Base-by-base conservation (phyloP, 1,140 invertebrate species). In the Phocides pigmalion region DNA sequence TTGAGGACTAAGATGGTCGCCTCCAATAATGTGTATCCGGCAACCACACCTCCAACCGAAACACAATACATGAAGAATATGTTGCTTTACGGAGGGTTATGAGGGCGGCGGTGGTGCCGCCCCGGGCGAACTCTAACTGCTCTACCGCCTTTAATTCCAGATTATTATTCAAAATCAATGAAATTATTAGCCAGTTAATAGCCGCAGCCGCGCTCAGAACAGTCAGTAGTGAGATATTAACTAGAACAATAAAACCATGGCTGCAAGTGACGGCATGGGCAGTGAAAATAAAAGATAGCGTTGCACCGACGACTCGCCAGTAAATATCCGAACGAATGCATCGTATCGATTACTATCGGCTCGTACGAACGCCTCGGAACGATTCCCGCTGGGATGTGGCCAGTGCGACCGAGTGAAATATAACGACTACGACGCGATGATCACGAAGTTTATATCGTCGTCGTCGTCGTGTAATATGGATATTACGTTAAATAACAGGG, bases 341-440 rank as follows among this genome's bases (percentile, higher is more conserved):
- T 61, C 42, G 58, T 83, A 83, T 87, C 81, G 82, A 83, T 84
- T 81, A 79, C 81, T 74, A 81, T 82, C 77, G 69, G 50, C 28
- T 49, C 51, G 72, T 66, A 66, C 64, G 69, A 68, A 79, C 76
- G 72, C 72, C 72, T 74, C 71, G 61, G 58, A 50, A 41, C 20
- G 63, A 51, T 77, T 72, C 81, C 83, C 71, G 81, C 77, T 76
- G 82, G 19, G 76, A 54, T 44, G 49, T 47, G 67, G 49, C 25
- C 8, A 39, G 37, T 28, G 9, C 53, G 9, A 11, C 3, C 8
- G 9, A 11, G 1, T 32, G 1, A 11, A 32, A 32, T 3, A 11
- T n/a, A 1, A 61, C 64, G 64, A 68, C 39, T 39, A 19, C 59
- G 54, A 61, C 47, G 14, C 35, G 35, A 39, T n/a, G 0, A 11